phyloP scores from a whole-genome alignment of 2,113 vertebrate species.

The Carassius auratus region DNA sequence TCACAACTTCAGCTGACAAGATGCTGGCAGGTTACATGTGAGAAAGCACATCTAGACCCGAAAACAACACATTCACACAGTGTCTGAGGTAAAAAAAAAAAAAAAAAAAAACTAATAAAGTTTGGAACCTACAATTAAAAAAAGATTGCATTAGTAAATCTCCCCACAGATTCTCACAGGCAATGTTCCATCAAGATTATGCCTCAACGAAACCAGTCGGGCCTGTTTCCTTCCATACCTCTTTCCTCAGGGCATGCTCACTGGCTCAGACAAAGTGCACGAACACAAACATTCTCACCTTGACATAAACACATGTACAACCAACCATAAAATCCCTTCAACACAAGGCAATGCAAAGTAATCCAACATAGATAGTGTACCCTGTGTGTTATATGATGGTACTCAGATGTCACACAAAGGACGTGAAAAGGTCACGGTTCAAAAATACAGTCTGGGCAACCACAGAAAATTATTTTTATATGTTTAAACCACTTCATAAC shows the following conservation, averaged over 20 bases:
- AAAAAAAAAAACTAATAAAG: not conserved
- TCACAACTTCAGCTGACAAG: conserved; percentile 12
- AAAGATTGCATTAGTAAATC: conserved; percentile 65
- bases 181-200: conserved; percentile 66
- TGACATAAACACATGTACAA: not conserved
- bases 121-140: conserved; percentile 44
- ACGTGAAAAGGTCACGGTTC: conserved; percentile 49
- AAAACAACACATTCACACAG: conserved; percentile 37
- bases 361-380: not conserved
- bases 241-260: conserved; percentile 63
- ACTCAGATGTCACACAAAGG: conserved; percentile 25
- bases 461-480: conserved; percentile 22
- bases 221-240: conserved; percentile 62
- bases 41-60: conserved; percentile 43
- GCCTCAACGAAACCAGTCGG: conserved; percentile 66
- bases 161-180: conserved; percentile 66
- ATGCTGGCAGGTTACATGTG: conserved; percentile 29
- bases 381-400: not conserved
- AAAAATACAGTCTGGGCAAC: conserved; percentile 12
- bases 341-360: conserved; percentile 28
- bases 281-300: conserved; percentile 17
- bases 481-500: not conserved
- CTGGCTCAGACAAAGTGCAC: conserved; percentile 60
- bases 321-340: conserved; percentile 42
- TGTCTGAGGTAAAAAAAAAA: not conserved